Base-by-base conservation (phyloP, 2,797 vertebrate species). In the Iguana delicatissima region DNA sequence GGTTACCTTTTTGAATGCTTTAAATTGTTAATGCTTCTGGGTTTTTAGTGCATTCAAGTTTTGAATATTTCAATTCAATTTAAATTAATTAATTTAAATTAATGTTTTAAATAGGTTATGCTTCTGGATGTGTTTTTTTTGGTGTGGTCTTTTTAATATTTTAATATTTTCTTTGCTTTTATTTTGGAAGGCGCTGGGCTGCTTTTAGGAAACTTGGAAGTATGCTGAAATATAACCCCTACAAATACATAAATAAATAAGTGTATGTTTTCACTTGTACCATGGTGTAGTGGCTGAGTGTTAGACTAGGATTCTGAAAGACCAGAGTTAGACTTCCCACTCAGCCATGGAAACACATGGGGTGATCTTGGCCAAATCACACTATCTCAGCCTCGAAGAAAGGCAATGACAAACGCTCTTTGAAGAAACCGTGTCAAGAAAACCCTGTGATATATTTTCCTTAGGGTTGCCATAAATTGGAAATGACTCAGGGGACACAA, bases 41-140 rank as follows among this genome's bases (percentile, higher is more conserved):
- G 1, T 6, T 67, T 72, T 55, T 85, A 81, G 82, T 76, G 50
- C 72, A 22, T 85, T 80, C 24, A 32, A 32, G 26, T 52, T 69
- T 69, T 84, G 42, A 46, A 46, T 46, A 46, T 46, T 46, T 46
- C 0, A 46, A 46, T 46, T 46, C 42, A 46, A 46, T 46, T 46
- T 46, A 46, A 46, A 46, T 35, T 46, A 86, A 73, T 42, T n/a
- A 46, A 46, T 46, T 46, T 46, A 46, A 46, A 46, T 35, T 46
- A 86, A 73, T 42, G 52, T 26, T 86, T 81, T 90, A 6, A 86
- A 90, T 90, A 90, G 77, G 86, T 73, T 80, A 86, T 86, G 84
- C 35, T 90, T 22, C 22, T 80, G 84, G 38, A 38, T 46, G 26
- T 79, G 42, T 46, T 46, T 74, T 85, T 64, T 9, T 86, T 81